Evolutionary conservation across 2,888 invertebrate species (phyloP), one percentile per base, ranked within the genome.

Genomic region (Lymantria monacha): DNA sequence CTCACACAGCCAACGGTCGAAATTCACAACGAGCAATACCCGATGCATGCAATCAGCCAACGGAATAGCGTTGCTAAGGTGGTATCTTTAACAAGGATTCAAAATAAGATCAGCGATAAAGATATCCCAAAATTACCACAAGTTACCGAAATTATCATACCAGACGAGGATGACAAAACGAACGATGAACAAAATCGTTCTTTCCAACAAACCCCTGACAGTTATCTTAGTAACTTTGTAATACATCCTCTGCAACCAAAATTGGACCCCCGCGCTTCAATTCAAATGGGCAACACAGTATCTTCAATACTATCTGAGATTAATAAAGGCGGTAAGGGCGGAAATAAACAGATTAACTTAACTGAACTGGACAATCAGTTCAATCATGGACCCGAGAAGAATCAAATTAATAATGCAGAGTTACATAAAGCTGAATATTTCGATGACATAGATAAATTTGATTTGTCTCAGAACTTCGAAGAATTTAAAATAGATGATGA

Each of bases 401-500:
- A 58, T 46, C 79, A 74, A 59, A 58, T 61, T 37, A 57, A 42
- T 22, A 81, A 79, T 57, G 74, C 77, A 33, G 90, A 88, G 62
- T 53, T 83, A 46, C 83, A 87, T 46, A 90, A 91, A 71, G 81
- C 83, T 12, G 87, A 90, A 67, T 91, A 90, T 67, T 87, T 90
- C 54, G 91, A 92, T 55, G 90, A 91, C 62, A 92, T 92, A 66
- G 92, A 92, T 74, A 93, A 93, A 68, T 94, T 94, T 72, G 94
- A 95, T 74, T 92, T 95, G 69, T 93, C 94, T 57, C 95, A 95
- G 76, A 95, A 95, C 81, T 96, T 96, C 72, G 96, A 96, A 74
- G 96, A 96, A 75, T 96, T 96, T 77, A 95, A 95, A 74, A 90
- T 96, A 67, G 95, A 95, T 73, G 95, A 95, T 79, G 95, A 95